Evolutionary conservation across 2,113 vertebrate species (phyloP).

Genomic region (Muscicapa adusta): DNA sequence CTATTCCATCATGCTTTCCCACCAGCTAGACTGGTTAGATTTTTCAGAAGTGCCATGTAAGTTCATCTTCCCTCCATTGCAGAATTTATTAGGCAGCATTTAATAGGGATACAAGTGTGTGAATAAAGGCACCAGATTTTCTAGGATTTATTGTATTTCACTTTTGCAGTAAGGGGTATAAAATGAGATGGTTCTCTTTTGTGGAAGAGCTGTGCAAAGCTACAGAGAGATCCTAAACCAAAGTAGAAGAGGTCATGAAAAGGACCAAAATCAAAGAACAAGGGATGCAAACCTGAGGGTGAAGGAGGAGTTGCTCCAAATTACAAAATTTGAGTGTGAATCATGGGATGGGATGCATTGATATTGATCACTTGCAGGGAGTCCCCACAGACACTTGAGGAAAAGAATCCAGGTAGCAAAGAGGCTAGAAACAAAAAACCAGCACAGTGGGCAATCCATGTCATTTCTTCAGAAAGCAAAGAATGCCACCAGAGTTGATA

Average conservation of each 20-base stretch:
- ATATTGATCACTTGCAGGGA: neutral
- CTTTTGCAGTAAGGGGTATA: neutral
- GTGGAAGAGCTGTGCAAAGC: neutral
- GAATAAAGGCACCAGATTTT: neutral
- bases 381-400: neutral
- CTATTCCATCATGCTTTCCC: neutral
- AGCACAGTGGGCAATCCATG: rapidly evolving
- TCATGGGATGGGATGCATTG: neutral
- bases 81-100: neutral
- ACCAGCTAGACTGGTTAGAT: neutral
- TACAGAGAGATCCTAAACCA: neutral
- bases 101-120: neutral
- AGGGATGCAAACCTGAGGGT: neutral
- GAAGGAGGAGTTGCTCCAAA: neutral
- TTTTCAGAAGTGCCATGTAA: neutral
- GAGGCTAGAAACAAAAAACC: neutral
- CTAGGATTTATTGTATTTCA: neutral
- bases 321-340: neutral
- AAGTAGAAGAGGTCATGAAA: neutral
- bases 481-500: neutral
- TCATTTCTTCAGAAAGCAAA: neutral
- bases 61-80: neutral
- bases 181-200: neutral
- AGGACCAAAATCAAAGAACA: neutral
- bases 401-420: neutral